phyloP scores from a whole-genome alignment of 23 tunicate species.

The Styela clava region DNA sequence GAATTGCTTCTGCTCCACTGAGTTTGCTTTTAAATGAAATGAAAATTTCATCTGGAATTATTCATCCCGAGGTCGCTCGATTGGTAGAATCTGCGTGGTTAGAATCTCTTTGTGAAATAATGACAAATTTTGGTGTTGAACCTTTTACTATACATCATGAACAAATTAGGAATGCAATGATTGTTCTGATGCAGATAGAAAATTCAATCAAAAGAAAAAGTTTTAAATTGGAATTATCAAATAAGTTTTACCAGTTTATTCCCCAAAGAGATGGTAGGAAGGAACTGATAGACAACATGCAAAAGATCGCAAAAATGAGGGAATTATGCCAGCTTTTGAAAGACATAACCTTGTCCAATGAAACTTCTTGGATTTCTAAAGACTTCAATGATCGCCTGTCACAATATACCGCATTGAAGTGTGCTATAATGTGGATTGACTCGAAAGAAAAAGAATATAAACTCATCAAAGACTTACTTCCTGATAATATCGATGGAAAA shows the following conservation, averaged over 20 bases:
- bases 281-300: conserved; percentile 23
- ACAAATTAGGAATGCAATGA: conserved; percentile 50
- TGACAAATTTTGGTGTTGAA: background rate
- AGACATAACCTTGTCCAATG: conserved; percentile 34
- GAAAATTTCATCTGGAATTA: conserved; percentile 42
- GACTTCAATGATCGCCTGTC: background rate
- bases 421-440: conserved; percentile 35
- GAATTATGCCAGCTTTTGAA: conserved; percentile 59
- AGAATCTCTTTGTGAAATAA: conserved; percentile 30
- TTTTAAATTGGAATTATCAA: conserved; percentile 22
- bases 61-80: conserved; percentile 42
- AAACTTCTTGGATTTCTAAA: conserved; percentile 9
- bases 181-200: conserved; percentile 48
- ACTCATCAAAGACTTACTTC: conserved; percentile 24
- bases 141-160: background rate
- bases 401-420: conserved; percentile 44
- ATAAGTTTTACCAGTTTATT: conserved; percentile 30
- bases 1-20: background rate
- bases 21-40: conserved; percentile 51
- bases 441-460: conserved; percentile 23
- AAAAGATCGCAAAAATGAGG: conserved; percentile 37
- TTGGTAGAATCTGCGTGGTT: conserved; percentile 8
- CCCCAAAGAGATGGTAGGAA: background rate
- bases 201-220: conserved; percentile 29
- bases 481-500: conserved; percentile 16